phyloP scores from a whole-genome alignment of 2,797 vertebrate species.

The Triplophysa yarkandensis region DNA sequence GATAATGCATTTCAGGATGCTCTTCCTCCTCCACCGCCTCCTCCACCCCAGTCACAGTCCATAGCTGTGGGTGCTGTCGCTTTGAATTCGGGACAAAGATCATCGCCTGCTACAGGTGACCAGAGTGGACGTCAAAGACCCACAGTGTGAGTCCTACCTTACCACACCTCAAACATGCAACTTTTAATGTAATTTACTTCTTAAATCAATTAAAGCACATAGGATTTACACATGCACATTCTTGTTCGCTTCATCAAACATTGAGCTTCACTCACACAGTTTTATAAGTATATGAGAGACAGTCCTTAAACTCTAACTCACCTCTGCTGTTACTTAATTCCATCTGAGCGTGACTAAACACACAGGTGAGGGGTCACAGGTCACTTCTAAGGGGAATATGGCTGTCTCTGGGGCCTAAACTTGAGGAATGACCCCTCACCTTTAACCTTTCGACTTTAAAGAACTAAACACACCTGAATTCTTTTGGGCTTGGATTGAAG shows the following conservation, averaged over 20 bases:
- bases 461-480: slow-evolving; percentile 66
- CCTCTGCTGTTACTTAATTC: slow-evolving; percentile 56
- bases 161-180: slow-evolving; percentile 1
- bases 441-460: slow-evolving; percentile 60
- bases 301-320: slow-evolving; percentile 43
- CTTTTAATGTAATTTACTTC: neutral
- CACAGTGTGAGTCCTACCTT: slow-evolving; percentile 86
- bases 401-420: slow-evolving; percentile 66
- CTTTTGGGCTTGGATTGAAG: slow-evolving; percentile 66
- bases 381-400: slow-evolving; percentile 53
- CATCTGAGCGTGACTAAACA: slow-evolving; percentile 61
- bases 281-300: slow-evolving; percentile 43
- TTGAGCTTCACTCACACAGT: neutral
- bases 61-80: slow-evolving; percentile 77
- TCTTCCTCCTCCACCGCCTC: slow-evolving; percentile 91
- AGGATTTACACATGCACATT: neutral
- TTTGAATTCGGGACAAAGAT: slow-evolving; percentile 79
- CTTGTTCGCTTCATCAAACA: neutral
- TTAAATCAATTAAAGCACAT: neutral
- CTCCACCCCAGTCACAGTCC: slow-evolving; percentile 88
- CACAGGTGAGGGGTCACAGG: slow-evolving; percentile 65
- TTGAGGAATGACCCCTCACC: slow-evolving; percentile 57
- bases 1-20: slow-evolving; percentile 74
- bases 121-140: slow-evolving; percentile 89
- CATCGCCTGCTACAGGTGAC: slow-evolving; percentile 79